These are phyloP conservation scores for Anoura caudifer DNA, from an alignment of 2,113 vertebrate species.

Conservation along the genomic window DNA sequence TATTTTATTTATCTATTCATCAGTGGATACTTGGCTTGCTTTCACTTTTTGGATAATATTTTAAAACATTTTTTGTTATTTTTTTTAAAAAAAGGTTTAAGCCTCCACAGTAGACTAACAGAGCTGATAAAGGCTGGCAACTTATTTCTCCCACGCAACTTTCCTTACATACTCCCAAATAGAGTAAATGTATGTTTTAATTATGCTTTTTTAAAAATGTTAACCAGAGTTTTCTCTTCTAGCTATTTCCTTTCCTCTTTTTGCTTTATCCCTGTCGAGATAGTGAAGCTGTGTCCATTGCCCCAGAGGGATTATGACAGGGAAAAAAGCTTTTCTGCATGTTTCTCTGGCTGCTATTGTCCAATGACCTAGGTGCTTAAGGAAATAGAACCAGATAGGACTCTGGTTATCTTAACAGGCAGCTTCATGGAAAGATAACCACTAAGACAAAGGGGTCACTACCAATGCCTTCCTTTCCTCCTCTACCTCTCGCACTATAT, in stretches of 20 bases:
- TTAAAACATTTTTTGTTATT: background rate
- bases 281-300: background rate
- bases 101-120: background rate
- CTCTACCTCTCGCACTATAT: background rate
- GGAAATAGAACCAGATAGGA: background rate
- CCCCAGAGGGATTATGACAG: background rate
- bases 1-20: background rate
- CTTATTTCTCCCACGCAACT: background rate
- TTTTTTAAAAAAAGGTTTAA: background rate
- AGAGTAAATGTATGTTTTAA: conserved; percentile 11
- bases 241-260: background rate
- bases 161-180: background rate
- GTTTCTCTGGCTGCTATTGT: background rate
- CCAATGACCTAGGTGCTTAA: background rate
- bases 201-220: background rate
- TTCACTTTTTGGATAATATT: background rate
- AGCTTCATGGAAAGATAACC: background rate
- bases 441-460: background rate
- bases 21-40: background rate
- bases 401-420: background rate
- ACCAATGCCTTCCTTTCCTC: background rate
- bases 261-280: background rate
- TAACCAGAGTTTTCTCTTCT: background rate
- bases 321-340: background rate
- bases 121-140: background rate